Evolutionary conservation across 1,140 invertebrate genomes (phyloP), one percentile per base, ranked within the genome.

Genomic region (Drosophila melanogaster): DNA sequence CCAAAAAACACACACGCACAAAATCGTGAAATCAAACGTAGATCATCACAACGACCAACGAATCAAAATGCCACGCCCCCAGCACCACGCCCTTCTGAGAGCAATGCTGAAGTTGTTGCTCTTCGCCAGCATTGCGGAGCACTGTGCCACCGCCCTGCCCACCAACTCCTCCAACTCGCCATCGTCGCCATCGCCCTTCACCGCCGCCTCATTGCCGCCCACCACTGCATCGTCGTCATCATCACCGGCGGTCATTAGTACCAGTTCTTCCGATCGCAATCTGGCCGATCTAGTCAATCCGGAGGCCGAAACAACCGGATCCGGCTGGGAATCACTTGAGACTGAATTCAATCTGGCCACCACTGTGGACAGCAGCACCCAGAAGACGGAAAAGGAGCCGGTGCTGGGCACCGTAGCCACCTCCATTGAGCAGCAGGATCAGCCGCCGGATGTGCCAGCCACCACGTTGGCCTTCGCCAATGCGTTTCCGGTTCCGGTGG

Each of bases 341-440:
- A 90, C 85, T 91, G 90, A 91, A 46, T 83, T 74, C 40, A 79
- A 62, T 11, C 57, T 73, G 57, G 66, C 41, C 41, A 70, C 62
- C n/a, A 46, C 40, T 46, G 49, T 15, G 50, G 44, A 41, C 53
- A 73, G 54, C 38, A 47, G 67, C 26, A 74, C 62, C 37, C 73
- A 72, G 22, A 83, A 69, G 12, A 41, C 65, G 15, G 72, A 67
- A 14, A 49, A 70, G 38, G 69, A 55, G 24, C 24, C 43, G 30
- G 30, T 30, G 17, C 65, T 47, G 19, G 44, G 64, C 57, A 91
- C 90, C 4, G 44, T 83, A 26, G 76, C 90, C 54, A 90, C 90
- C 46, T 91, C 90, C 49, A 90, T 91, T 43, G 90, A 91, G 66
- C 90, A 91, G 47, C 90, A 91, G 62, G 90, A 91, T 81, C 87